These are phyloP conservation scores for Vulpes ferrilata DNA, from an alignment of 2,113 vertebrate species.

Conservation along the genomic window DNA sequence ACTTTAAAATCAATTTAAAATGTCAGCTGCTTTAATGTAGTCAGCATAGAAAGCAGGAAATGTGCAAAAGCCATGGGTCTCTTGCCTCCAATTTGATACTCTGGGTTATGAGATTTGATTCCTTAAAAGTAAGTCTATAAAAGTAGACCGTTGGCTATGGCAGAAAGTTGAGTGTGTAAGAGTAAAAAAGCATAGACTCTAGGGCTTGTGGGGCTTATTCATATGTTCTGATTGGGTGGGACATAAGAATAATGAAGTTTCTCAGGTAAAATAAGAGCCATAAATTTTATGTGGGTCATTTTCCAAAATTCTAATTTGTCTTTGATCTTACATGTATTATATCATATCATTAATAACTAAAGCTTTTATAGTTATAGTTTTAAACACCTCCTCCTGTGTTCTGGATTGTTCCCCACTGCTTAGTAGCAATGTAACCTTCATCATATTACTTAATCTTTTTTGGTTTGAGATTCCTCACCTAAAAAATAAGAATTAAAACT, in stretches of 20 bases:
- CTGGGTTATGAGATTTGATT: not conserved
- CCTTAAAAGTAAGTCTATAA: not conserved
- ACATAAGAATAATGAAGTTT: not conserved
- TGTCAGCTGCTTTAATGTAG: conserved; percentile 18
- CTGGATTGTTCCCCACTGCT: not conserved
- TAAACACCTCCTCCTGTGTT: not conserved
- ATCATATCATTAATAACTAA: not conserved
- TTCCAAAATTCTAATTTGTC: not conserved
- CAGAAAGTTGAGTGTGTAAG: not conserved
- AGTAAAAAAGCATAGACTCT: not conserved
- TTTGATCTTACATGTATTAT: not conserved
- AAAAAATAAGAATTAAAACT: not conserved
- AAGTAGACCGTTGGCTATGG: not conserved
- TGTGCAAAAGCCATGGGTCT: not conserved
- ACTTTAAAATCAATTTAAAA: conserved; percentile 48
- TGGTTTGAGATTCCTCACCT: not conserved
- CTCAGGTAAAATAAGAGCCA: not conserved
- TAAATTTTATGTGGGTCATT: not conserved
- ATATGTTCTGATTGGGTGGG: not conserved
- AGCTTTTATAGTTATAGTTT: not conserved
- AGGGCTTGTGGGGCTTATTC: not conserved
- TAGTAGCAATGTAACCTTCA: not conserved
- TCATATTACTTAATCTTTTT: not conserved
- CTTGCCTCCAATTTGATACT: not conserved
- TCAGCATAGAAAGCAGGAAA: not conserved